Conservation (phyloP, 2,888 invertebrate species). For the Euproctis similis region DNA sequence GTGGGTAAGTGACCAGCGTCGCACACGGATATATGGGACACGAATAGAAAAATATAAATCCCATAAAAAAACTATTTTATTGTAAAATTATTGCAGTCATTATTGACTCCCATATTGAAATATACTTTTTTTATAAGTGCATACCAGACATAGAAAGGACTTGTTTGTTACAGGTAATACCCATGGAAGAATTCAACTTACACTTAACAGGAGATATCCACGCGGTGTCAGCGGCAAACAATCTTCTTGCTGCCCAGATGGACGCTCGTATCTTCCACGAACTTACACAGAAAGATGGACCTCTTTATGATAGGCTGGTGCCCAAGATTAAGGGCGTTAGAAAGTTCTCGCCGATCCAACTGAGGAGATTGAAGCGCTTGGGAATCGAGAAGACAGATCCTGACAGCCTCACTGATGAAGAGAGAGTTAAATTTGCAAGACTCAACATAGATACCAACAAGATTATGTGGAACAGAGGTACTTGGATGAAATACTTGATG, state of each 20-base stretch:
- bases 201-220: conserved; percentile 99
- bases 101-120: too few species aligned
- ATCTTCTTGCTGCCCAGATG: conserved; percentile 97
- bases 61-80: too few species aligned
- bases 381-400: conserved; percentile 93
- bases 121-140: too few species aligned
- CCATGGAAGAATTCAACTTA: conserved; percentile 99
- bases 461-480: conserved; percentile 96
- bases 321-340: conserved; percentile 88
- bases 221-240: conserved; percentile 98
- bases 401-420: conserved; percentile 83
- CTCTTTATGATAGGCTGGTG: conserved; percentile 91
- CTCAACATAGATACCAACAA: conserved; percentile 92
- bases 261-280: conserved; percentile 99
- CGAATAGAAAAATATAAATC: too few species aligned
- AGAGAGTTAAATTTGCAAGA: conserved; percentile 86
- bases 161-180: conserved; percentile 83
- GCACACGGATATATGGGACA: too few species aligned
- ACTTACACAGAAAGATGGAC: conserved; percentile 89
- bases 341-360: conserved; percentile 90
- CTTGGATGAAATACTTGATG: too few species aligned
- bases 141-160: not conserved
- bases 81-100: too few species aligned
- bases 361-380: conserved; percentile 81
- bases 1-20: too few species aligned